phyloP scores from a whole-genome alignment of 1,140 invertebrate genomes.

The Acromyrmex echinatior region DNA sequence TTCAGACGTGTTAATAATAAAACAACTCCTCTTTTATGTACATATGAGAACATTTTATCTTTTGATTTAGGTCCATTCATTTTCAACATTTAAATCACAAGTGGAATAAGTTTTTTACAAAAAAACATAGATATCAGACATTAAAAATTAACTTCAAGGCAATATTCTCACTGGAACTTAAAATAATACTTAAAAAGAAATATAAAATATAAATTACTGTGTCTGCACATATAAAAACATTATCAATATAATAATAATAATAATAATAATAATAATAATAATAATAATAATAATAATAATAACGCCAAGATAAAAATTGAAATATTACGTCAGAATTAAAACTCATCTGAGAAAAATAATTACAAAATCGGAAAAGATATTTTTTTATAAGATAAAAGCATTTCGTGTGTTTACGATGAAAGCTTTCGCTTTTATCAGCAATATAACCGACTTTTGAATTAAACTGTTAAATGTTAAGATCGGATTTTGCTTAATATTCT shows the following conservation, averaged over 20 bases:
- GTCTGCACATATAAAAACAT: neutral
- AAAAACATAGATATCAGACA: neutral
- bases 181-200: neutral
- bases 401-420: neutral
- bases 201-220: neutral
- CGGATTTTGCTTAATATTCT: neutral
- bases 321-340: neutral
- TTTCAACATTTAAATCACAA: constrained; percentile 11
- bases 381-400: neutral
- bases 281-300: too few relatives aligned
- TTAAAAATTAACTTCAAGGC: neutral
- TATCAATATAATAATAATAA: too few relatives aligned
- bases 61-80: constrained; percentile 10
- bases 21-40: constrained; percentile 9
- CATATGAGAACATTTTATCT: constrained; percentile 27
- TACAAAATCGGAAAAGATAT: neutral
- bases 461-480: neutral
- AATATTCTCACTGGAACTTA: neutral
- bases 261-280: too few relatives aligned
- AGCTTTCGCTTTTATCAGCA: neutral
- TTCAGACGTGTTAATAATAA: constrained; percentile 15
- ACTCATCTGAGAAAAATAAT: neutral
- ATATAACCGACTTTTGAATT: neutral
- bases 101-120: neutral
- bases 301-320: neutral